Evolutionary conservation across 2,888 invertebrate species (phyloP).

Genomic region (Thalpophila matura): DNA sequence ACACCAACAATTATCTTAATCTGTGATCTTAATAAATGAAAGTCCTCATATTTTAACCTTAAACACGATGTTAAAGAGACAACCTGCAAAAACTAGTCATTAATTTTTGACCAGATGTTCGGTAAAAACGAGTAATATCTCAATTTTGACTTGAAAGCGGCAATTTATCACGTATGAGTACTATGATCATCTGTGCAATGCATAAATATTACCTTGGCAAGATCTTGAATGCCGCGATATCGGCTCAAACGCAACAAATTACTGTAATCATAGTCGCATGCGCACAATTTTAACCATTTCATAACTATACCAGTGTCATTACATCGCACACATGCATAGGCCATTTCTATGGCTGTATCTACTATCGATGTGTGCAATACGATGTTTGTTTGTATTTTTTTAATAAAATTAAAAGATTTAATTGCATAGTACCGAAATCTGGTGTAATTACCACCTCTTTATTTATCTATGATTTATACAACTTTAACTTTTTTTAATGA

Average conservation of each 20-base stretch:
- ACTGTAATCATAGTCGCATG: conserved; percentile 75
- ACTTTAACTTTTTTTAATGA: background rate
- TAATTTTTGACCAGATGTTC: conserved; percentile 60
- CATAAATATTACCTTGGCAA: conserved; percentile 70
- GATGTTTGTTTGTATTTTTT: conserved; percentile 23
- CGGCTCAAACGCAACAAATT: conserved; percentile 73
- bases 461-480: background rate
- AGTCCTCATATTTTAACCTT: conserved; percentile 48
- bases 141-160: conserved; percentile 59
- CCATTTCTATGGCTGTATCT: conserved; percentile 44
- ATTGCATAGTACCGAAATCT: background rate
- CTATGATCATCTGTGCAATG: conserved; percentile 62
- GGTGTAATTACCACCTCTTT: background rate
- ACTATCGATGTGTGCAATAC: conserved; percentile 28
- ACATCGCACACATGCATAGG: conserved; percentile 53
- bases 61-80: conserved; percentile 50
- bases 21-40: conserved; percentile 50
- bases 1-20: conserved; percentile 13
- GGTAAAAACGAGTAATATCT: conserved; percentile 60
- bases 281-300: conserved; percentile 73
- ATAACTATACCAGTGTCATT: conserved; percentile 71
- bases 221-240: conserved; percentile 72
- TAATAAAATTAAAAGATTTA: background rate
- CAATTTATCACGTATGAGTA: conserved; percentile 62
- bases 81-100: conserved; percentile 39